Conservation (phyloP, 2,113 vertebrate genomes). For the Cyprichromis sp. region DNA sequence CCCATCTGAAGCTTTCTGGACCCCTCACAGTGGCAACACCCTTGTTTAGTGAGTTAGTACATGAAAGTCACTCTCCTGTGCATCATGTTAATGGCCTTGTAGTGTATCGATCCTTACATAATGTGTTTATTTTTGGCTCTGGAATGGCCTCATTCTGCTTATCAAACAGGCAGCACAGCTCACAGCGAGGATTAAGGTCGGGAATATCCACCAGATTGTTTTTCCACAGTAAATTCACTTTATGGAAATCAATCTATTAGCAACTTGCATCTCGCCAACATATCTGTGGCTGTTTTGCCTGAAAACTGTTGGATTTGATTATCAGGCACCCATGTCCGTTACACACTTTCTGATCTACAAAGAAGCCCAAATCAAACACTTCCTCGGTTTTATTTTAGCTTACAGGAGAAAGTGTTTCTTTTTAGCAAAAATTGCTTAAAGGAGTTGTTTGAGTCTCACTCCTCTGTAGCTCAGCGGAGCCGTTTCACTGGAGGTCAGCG, state of each 20-base stretch:
- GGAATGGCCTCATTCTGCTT: background rate
- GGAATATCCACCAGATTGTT: background rate
- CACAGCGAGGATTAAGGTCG: background rate
- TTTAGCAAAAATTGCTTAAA: background rate
- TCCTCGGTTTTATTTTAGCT: background rate
- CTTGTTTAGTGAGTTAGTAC: background rate
- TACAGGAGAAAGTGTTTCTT: background rate
- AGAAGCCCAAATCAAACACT: background rate
- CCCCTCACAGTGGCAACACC: too few relatives aligned
- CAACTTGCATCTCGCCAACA: background rate
- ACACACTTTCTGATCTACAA: background rate
- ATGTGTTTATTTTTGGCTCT: slow-evolving; percentile 2
- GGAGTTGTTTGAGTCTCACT: background rate
- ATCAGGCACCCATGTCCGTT: background rate
- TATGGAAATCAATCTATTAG: background rate
- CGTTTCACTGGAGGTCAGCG: slow-evolving; percentile 1
- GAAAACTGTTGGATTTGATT: background rate
- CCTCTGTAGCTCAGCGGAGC: background rate
- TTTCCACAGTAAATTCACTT: background rate
- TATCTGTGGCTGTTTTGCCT: background rate
- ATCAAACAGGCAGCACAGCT: background rate
- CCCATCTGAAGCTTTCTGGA: background rate
- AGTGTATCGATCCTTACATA: background rate
- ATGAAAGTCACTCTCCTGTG: background rate
- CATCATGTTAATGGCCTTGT: background rate